Percentiles rank a stretch among this genome's conserved stretches.
Evolutionary conservation across 2,888 invertebrate species (phyloP).

Genomic region (Ectemnius cavifrons): DNA sequence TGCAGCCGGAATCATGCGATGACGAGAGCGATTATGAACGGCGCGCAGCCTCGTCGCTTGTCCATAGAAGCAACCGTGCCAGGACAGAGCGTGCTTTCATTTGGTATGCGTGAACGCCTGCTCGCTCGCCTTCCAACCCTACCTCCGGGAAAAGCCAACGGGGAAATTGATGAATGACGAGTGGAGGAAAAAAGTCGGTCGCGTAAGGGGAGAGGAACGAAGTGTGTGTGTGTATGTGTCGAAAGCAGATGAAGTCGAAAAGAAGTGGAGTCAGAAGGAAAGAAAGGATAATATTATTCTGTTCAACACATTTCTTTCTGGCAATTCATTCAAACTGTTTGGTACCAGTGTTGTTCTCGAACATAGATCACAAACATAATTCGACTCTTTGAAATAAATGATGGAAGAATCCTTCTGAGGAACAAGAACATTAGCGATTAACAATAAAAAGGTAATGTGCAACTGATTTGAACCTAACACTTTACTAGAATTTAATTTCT

Average conservation of each 20-base stretch:
- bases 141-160: not conserved
- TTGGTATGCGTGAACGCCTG: slow-evolving; percentile 56
- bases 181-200: not conserved
- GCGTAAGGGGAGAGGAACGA: not conserved
- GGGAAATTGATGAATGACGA: slow-evolving; percentile 1
- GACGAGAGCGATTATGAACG: slow-evolving; percentile 55
- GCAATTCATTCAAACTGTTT: no score
- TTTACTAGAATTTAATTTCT: no score
- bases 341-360: no score
- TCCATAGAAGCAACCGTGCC: slow-evolving; percentile 21
- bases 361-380: no score
- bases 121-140: not conserved
- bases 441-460: no score
- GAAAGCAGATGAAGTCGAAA: not conserved
- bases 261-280: not conserved
- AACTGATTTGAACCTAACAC: no score
- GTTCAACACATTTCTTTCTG: no score
- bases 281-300: no score
- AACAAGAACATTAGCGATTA: no score
- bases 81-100: slow-evolving; percentile 55
- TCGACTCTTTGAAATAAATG: no score
- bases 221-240: slow-evolving; percentile 16
- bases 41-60: slow-evolving; percentile 11
- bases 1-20: slow-evolving; percentile 56
- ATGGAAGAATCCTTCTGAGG: no score